Percentiles rank a stretch among this genome's conserved stretches.
These are phyloP conservation scores for Aporophyla nigra DNA, from an alignment of 2,888 invertebrate genomes.

Conservation along the genomic window DNA sequence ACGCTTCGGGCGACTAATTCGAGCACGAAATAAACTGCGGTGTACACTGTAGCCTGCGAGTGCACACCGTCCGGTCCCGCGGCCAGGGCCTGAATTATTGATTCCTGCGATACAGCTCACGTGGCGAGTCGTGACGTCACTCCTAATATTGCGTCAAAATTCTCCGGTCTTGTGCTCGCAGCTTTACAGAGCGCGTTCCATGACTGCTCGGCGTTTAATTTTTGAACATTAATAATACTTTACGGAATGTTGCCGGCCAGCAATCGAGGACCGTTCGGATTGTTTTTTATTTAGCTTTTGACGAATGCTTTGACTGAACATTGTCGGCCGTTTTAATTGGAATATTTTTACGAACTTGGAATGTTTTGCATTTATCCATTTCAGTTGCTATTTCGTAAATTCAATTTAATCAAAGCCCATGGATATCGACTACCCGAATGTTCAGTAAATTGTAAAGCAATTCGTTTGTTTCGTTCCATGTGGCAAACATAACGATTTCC, in stretches of 20 bases:
- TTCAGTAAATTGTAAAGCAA: background rate
- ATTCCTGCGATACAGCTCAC: slow-evolving; percentile 56
- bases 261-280: slow-evolving; percentile 18
- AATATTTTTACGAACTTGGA: slow-evolving; percentile 37
- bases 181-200: slow-evolving; percentile 38
- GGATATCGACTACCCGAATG: no score
- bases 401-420: background rate
- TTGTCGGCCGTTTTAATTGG: slow-evolving; percentile 42
- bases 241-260: slow-evolving; percentile 33
- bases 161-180: slow-evolving; percentile 15
- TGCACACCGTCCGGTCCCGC: slow-evolving; percentile 35
- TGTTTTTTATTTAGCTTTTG: slow-evolving; percentile 24
- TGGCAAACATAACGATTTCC: slow-evolving; percentile 21
- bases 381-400: background rate
- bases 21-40: slow-evolving; percentile 35
- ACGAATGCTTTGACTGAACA: slow-evolving; percentile 32
- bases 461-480: slow-evolving; percentile 12
- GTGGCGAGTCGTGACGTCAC: slow-evolving; percentile 57
- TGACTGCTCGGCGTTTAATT: slow-evolving; percentile 30
- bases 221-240: slow-evolving; percentile 48
- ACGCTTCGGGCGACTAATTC: slow-evolving; percentile 11
- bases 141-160: slow-evolving; percentile 51
- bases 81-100: slow-evolving; percentile 62
- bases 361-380: slow-evolving; percentile 28
- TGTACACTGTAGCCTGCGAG: slow-evolving; percentile 26